Base-by-base conservation (phyloP, 35 echinoderm and acorn worm genomes). In the Lytechinus variegatus region DNA sequence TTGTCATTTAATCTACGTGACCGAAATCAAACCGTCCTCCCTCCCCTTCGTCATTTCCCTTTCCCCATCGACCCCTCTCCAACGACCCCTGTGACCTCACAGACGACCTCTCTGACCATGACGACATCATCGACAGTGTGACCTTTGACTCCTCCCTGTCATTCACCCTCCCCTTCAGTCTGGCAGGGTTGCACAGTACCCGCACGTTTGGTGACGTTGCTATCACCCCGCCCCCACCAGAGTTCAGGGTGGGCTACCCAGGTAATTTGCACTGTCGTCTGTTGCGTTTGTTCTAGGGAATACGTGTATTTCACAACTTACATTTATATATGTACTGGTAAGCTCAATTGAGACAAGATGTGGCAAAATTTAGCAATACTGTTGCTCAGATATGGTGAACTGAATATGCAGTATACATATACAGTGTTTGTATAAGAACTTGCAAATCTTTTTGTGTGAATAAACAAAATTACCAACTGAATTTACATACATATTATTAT, bases 141-240 rank as follows among this genome's bases (percentile, higher is more conserved):
- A 95, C 89, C 89, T 95, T 95, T 91, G 96, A 97, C 44, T 94
- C 96, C 54, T 95, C 95, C 90, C 90, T 95, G 14, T 86, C 79
- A 52, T 91, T 86, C 52, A 72, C 96, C 91, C 72, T 97, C 87
- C 95, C 71, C 33, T 94, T 97, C 24, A 95, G 56, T 33, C 14
- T 61, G 54, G 87, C 87, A 55, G 53, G 53, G 87, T 28, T n/a
- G 54, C 54, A 57, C 19, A 91, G 87, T 52, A n/a, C 28, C 86
- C 52, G 72, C n/a, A 72, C 55, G 12, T 93, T 28, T 57, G 53
- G 92, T 33, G 53, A 57, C 89, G 27, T 96, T 28, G 88, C 95
- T 61, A 71, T 96, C 28, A 96, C 95, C 54, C 95, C 95, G 27
- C 95, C 95, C 24, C 95, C 95, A 11, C 95, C 95, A 21, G 95